A percentile compares a stretch with the other conserved stretches of the same genome.
Evolutionary conservation across 1,140 invertebrate species (phyloP).

Genomic region (Caenorhabditis elegans): DNA sequence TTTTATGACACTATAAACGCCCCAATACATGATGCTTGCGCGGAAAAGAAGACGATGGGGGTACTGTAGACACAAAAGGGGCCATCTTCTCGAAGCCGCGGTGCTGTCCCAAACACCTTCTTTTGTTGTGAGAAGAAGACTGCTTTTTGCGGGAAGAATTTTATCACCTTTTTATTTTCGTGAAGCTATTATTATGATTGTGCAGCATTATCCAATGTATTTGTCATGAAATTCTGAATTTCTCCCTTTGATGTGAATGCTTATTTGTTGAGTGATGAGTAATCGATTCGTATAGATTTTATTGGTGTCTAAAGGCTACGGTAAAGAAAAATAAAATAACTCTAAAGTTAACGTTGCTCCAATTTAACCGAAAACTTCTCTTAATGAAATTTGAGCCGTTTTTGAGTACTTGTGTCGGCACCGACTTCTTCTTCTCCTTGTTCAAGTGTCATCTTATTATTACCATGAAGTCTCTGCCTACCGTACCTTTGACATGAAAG

Average conservation of each 20-base stretch:
- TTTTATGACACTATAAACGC: constrained; percentile 15
- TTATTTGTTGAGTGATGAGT: not conserved
- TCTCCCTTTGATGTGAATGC: not conserved
- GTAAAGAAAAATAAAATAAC: no score
- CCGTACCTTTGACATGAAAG: not conserved
- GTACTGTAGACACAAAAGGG: not conserved
- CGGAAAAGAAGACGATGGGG: not conserved
- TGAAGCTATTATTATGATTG: not conserved
- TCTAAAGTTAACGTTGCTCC: no score
- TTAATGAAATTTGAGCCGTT: no score
- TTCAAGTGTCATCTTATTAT: not conserved
- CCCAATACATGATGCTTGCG: not conserved
- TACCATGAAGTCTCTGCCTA: no score
- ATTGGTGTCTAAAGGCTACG: not conserved
- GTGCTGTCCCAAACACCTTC: no score
- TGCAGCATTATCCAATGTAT: not conserved
- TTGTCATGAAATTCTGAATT: not conserved
- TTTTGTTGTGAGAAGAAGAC: no score
- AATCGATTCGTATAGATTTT: not conserved
- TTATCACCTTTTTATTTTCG: no score
- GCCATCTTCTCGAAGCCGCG: not conserved
- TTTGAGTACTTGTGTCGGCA: no score
- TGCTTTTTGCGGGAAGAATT: no score
- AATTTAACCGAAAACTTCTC: no score
- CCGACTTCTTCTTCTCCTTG: not conserved